A percentile compares a stretch with the other conserved stretches of the same genome.
phyloP scores from a whole-genome alignment of 2,113 vertebrate genomes.

The Pithys albifrons region DNA sequence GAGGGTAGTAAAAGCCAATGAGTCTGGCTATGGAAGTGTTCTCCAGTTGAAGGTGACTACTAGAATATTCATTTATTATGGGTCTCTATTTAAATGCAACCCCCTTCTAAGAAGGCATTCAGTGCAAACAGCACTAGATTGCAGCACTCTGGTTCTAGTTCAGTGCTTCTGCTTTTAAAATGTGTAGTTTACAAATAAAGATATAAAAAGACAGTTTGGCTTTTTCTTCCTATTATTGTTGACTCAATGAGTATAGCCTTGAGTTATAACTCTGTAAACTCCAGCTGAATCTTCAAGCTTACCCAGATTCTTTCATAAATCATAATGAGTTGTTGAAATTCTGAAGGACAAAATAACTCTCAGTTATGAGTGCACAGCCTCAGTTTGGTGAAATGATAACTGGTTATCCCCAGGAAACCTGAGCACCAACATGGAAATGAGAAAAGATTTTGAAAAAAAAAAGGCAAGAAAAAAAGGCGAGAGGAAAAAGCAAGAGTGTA shows the following conservation, averaged over 20 bases:
- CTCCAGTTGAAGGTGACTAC: background rate
- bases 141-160: background rate
- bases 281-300: constrained; percentile 35
- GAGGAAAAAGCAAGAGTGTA: background rate
- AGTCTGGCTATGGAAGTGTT: background rate
- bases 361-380: background rate
- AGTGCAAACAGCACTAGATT: background rate
- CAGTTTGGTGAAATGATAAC: background rate
- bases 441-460: background rate
- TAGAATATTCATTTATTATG: background rate
- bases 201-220: background rate
- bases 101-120: background rate
- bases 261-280: constrained; percentile 19
- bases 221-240: background rate
- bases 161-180: background rate
- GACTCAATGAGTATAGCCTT: background rate
- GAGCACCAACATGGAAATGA: background rate
- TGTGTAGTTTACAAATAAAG: background rate
- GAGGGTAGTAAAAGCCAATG: background rate
- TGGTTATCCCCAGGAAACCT: background rate
- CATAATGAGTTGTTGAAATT: constrained; percentile 21
- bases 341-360: constrained; percentile 37
- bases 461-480: fast-evolving
- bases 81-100: background rate
- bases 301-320: constrained; percentile 19